Conservation (phyloP, 2,113 vertebrate genomes). For the Ceyx melanurus region DNA sequence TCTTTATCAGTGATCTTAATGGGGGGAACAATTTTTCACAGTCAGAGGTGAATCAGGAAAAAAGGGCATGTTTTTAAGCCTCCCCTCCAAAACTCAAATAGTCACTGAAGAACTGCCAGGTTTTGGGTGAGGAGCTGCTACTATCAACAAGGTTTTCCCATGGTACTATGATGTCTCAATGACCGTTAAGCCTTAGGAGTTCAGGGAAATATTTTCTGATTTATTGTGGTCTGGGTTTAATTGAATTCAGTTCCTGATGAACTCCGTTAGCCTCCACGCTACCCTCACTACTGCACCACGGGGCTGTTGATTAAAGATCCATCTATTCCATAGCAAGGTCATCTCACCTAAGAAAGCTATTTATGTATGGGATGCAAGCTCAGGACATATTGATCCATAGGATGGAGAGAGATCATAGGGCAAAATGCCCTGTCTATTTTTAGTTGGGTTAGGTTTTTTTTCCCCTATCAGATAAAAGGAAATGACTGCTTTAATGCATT, state of each 20-base stretch:
- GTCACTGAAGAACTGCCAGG: background rate
- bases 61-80: background rate
- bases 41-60: background rate
- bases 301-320: slow-evolving; percentile 27
- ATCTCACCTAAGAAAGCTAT: slow-evolving; percentile 44
- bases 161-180: background rate
- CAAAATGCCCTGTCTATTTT: slow-evolving; percentile 70
- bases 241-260: slow-evolving; percentile 21
- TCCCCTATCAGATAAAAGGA: slow-evolving; percentile 24
- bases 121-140: background rate
- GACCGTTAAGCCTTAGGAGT: background rate
- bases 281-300: background rate
- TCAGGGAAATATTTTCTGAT: background rate
- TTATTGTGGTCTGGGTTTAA: background rate
- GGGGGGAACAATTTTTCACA: background rate
- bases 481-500: background rate
- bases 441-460: slow-evolving; percentile 33
- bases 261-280: background rate
- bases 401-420: slow-evolving; percentile 53
- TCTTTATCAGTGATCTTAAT: too few relatives aligned
- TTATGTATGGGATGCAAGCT: slow-evolving; percentile 53
- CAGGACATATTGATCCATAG: slow-evolving; percentile 55
- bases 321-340: slow-evolving; percentile 23
- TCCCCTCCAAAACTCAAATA: background rate
- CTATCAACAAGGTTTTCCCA: background rate